A percentile compares a stretch with the other conserved stretches of the same genome.
These are phyloP conservation scores for Eristalinus aeneus DNA, from an alignment of 2,888 invertebrate species.

Conservation along the genomic window DNA sequence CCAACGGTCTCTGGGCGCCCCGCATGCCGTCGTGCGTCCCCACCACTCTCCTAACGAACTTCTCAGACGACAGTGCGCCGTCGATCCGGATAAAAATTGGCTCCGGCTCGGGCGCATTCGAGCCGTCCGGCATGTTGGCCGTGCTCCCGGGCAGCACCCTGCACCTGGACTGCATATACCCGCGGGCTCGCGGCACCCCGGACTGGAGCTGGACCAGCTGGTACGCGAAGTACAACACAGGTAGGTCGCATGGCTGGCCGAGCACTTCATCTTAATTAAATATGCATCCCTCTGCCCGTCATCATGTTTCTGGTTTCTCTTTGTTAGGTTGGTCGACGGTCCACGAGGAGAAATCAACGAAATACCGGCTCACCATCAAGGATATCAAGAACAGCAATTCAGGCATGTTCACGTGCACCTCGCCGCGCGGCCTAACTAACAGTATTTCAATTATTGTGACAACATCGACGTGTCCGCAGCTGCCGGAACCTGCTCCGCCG, in stretches of 20 bases:
- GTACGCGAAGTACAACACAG: constrained; percentile 88
- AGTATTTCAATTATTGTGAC: constrained; percentile 83
- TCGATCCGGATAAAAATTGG: constrained; percentile 89
- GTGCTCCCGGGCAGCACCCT: constrained; percentile 89
- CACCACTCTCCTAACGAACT: constrained; percentile 92
- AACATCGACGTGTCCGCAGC: constrained; percentile 86
- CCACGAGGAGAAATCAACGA: constrained; percentile 86
- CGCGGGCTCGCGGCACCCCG: constrained; percentile 88
- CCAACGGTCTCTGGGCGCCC: constrained; percentile 91
- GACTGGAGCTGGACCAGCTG: constrained; percentile 95
- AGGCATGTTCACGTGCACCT: constrained; percentile 91
- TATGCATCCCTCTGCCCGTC: not conserved
- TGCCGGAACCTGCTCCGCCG: constrained; percentile 84
- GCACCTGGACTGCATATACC: constrained; percentile 91
- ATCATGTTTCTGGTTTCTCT: constrained; percentile 3
- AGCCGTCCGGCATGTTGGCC: constrained; percentile 89
- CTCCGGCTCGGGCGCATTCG: constrained; percentile 90
- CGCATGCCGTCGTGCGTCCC: constrained; percentile 91
- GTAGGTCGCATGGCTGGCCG: constrained; percentile 80
- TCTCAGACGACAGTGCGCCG: constrained; percentile 92
- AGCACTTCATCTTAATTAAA: constrained; percentile 69
- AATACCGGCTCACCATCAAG: constrained; percentile 90
- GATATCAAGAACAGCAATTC: constrained; percentile 92
- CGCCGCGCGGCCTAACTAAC: constrained; percentile 88
- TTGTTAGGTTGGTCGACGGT: constrained; percentile 79